A percentile compares a stretch with the other conserved stretches of the same genome.
These are phyloP conservation scores for Muntiacus reevesi DNA, from an alignment of 2,113 vertebrate species.

Conservation along the genomic window DNA sequence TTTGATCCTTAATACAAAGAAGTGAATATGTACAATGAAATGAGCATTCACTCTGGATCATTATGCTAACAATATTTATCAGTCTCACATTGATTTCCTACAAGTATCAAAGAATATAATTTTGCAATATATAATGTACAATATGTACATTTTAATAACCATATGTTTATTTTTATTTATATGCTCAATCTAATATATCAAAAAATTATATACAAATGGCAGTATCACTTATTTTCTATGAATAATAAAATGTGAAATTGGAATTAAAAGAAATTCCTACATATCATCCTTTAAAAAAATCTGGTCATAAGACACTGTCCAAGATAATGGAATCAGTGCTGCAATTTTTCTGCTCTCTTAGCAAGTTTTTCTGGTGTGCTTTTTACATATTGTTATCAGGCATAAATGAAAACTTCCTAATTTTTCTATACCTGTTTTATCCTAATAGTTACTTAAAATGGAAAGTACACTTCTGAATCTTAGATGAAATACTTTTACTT, in stretches of 20 bases:
- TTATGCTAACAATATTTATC: not conserved
- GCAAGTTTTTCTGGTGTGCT: not conserved
- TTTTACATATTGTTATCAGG: not conserved
- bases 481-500: not conserved
- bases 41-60: not conserved
- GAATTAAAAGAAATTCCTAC: not conserved
- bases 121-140: not conserved
- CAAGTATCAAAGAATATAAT: not conserved
- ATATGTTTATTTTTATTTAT: not conserved
- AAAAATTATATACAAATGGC: not conserved
- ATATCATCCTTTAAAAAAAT: not conserved
- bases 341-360: not conserved
- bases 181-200: not conserved
- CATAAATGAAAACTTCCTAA: not conserved
- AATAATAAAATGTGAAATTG: not conserved
- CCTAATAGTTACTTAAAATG: not conserved
- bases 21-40: not conserved
- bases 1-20: not conserved
- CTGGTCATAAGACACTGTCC: not conserved
- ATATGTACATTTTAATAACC: not conserved
- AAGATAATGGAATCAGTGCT: not conserved
- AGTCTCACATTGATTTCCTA: not conserved
- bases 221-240: not conserved
- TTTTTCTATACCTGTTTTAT: not conserved
- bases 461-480: not conserved